Conservation (phyloP, 2,113 vertebrate genomes). For the Rallus limicola region DNA sequence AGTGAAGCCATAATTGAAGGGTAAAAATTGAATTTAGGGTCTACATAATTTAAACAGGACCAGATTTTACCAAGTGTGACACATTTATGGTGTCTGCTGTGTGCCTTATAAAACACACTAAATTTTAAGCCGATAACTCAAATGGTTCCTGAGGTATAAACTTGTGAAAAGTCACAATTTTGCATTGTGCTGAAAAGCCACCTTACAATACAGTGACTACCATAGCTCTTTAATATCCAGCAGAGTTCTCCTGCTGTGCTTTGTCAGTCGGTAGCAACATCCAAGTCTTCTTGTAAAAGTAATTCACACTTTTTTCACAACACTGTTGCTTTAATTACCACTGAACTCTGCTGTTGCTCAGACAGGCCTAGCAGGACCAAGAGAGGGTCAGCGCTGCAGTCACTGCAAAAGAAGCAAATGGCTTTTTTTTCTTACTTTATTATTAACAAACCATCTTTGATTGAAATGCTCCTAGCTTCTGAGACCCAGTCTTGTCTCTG, state of each 20-base stretch:
- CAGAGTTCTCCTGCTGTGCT: conserved; percentile 83
- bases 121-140: conserved; percentile 75
- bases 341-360: conserved; percentile 82
- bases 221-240: conserved; percentile 83
- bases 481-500: conserved; percentile 77
- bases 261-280: conserved; percentile 82
- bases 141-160: conserved; percentile 78
- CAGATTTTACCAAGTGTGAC: conserved; percentile 51
- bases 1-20: conserved; percentile 51
- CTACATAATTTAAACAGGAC: conserved; percentile 44
- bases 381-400: conserved; percentile 81
- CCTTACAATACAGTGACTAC: conserved; percentile 75
- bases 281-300: conserved; percentile 84
- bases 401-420: conserved; percentile 79
- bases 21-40: conserved; percentile 51
- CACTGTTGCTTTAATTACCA: conserved; percentile 88
- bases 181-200: conserved; percentile 81
- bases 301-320: conserved; percentile 89
- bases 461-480: conserved; percentile 80
- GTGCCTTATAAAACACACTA: conserved; percentile 36
- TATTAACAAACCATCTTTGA: conserved; percentile 83
- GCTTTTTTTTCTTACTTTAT: conserved; percentile 80
- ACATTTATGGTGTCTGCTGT: conserved; percentile 48
- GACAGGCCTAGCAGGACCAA: conserved; percentile 84
- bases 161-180: conserved; percentile 85